Conservation (phyloP, 2,113 vertebrate genomes). For the Elachura formosa region DNA sequence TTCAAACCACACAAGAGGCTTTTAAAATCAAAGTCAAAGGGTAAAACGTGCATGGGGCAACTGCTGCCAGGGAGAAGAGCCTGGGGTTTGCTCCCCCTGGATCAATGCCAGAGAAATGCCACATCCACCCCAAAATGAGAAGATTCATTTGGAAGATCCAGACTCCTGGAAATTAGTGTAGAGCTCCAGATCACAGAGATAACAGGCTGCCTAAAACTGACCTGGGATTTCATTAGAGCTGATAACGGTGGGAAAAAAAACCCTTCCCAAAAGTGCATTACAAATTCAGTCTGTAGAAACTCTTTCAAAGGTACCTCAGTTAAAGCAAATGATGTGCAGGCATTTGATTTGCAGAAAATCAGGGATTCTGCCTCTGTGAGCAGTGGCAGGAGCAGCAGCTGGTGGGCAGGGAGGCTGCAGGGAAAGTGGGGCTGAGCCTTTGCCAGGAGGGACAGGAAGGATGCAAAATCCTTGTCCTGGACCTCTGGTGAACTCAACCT, state of each 20-base stretch:
- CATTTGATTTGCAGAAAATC: not conserved
- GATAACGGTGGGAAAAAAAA: not conserved
- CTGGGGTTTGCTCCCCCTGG: not conserved
- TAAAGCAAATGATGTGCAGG: not conserved
- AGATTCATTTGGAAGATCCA: not conserved
- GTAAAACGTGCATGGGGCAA: not conserved
- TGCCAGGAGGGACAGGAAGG: rapidly evolving
- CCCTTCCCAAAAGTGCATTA: not conserved
- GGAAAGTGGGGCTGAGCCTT: not conserved
- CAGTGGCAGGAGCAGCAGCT: not conserved
- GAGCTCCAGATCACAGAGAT: not conserved
- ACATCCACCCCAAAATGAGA: rapidly evolving
- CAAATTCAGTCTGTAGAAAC: not conserved
- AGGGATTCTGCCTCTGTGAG: not conserved
- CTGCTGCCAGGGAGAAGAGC: not conserved
- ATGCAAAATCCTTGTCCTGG: not conserved
- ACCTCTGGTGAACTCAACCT: not conserved
- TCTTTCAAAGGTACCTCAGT: not conserved
- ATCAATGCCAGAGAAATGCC: rapidly evolving
- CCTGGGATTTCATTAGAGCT: conserved; percentile 3
- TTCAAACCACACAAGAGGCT: not conserved
- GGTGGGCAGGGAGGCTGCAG: not conserved
- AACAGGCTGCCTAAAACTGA: not conserved
- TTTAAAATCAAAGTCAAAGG: not conserved
- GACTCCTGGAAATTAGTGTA: not conserved